Base-by-base conservation (phyloP, 2,888 invertebrate species). In the Netelia inedita region DNA sequence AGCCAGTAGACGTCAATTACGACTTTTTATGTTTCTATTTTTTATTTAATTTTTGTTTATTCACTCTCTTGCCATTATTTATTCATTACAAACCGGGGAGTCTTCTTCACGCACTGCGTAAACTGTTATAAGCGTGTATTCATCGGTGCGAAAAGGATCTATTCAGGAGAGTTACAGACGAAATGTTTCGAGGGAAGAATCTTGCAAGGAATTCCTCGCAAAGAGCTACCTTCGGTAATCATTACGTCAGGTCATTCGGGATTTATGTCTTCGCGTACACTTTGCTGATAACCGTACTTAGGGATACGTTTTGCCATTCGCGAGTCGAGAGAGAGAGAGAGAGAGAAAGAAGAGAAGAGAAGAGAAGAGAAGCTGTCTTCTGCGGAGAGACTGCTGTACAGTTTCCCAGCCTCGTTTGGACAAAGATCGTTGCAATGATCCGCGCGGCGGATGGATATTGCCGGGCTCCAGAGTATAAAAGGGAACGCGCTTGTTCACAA, bases 211-310 rank as follows among this genome's bases (percentile, higher is more conserved):
- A 75, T 86, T 74, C 66, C 69, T 55, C 19, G 74, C 43, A 66
- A 75, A 75, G 59, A 71, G 66, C 82, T 68, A 71, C 72, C 71
- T 86, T 85, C 69, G 69, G 86, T 85, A 84, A 86, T 85, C 84
- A 85, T 90, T 88, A 89, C 83, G 88, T 75, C 84, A 85, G 85
- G 83, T 85, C 86, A 84, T 89, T 87, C 86, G 85, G 57, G 85
- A 88, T 91, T 89, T 90, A 91, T 87, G 88, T 71, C 82, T 78
- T 16, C 8, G 23, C 55, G 82, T 74, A 76, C 73, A 84, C 82
- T 59, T 78, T 65, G 57, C 75, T 81, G 86, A 87, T 88, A 87
- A 86, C 86, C 75, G 87, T 85, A 86, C 86, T 90, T 88, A 88
- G 87, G 83, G 43, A 73, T 88, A 86, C 87, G 89, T 87, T 86